Conservation (phyloP, 2,888 invertebrate genomes). For the Osedax fenrisi region DNA sequence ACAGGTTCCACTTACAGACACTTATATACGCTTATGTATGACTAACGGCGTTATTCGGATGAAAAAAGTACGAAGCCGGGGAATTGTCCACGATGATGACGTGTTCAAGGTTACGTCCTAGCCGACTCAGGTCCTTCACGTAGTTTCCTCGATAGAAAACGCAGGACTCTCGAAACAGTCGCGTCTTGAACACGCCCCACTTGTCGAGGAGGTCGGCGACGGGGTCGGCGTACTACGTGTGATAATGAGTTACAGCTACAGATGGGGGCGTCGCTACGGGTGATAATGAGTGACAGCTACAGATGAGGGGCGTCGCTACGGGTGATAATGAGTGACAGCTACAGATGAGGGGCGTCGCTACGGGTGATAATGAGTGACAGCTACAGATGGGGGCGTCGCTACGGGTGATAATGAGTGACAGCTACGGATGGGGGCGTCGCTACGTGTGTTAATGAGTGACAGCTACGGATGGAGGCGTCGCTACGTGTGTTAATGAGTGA, state of each 20-base stretch:
- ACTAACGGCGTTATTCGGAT: slow-evolving; percentile 98
- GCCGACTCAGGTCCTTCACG: slow-evolving; percentile 94
- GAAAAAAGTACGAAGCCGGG: slow-evolving; percentile 98
- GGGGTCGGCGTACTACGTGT: slow-evolving; percentile 81
- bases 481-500: slow-evolving; percentile 48
- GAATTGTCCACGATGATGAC: slow-evolving; percentile 98
- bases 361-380: background rate
- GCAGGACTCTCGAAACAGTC: slow-evolving; percentile 97
- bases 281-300: too few relatives aligned
- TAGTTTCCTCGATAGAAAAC: slow-evolving; percentile 99
- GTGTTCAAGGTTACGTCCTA: slow-evolving; percentile 86
- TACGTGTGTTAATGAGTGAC: too few relatives aligned
- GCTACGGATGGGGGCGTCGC: too few relatives aligned
- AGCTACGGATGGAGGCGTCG: too few relatives aligned
- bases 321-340: too few relatives aligned
- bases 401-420: too few relatives aligned
- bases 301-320: too few relatives aligned
- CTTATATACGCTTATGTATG: too few relatives aligned
- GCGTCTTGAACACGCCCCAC: slow-evolving; percentile 80
- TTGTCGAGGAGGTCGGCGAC: slow-evolving; percentile 94
- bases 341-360: slow-evolving; percentile 96
- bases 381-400: background rate
- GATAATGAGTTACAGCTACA: background rate
- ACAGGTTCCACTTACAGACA: too few relatives aligned
- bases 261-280: background rate